Evolutionary conservation across 2,113 vertebrate genomes (phyloP).

Genomic region (Podocnemis expansa): DNA sequence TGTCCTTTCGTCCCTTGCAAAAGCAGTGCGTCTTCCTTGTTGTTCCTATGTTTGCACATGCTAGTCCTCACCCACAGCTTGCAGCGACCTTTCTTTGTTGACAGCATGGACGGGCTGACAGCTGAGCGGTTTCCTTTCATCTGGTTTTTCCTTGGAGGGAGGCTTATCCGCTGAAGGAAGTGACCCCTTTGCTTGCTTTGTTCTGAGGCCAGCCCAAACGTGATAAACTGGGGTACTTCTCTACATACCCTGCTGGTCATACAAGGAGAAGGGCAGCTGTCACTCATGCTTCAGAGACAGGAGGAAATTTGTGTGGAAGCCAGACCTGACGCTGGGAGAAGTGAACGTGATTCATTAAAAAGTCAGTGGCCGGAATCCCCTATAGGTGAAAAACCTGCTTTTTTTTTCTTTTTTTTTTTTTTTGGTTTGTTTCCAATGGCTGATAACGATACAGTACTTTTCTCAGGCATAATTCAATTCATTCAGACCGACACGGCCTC

Average conservation of each 20-base stretch:
- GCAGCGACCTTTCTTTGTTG: not conserved
- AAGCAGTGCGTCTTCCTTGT: not conserved
- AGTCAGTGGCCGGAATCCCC: conserved; percentile 51
- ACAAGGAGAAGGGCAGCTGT: not conserved
- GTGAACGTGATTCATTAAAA: conserved; percentile 45
- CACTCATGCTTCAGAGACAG: not conserved
- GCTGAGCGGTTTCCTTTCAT: not conserved
- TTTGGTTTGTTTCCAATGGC: conserved; percentile 7
- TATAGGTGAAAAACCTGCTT: conserved; percentile 34
- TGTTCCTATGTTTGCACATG: not conserved
- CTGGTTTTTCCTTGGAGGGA: not conserved
- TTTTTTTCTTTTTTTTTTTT: too few species aligned
- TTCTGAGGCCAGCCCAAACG: not conserved
- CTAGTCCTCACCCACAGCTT: not conserved
- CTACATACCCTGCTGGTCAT: rapidly evolving
- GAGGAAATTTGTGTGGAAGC: not conserved
- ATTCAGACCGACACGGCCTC: conserved; percentile 11
- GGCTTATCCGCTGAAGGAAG: not conserved
- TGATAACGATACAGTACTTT: conserved; percentile 6
- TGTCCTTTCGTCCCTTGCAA: not conserved
- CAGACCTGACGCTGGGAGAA: not conserved
- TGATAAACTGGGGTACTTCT: rapidly evolving
- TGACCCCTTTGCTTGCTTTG: not conserved
- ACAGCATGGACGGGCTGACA: not conserved
- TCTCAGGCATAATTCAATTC: not conserved